Evolutionary conservation across 2,888 invertebrate genomes (phyloP).

Genomic region (Ormia ochracea): DNA sequence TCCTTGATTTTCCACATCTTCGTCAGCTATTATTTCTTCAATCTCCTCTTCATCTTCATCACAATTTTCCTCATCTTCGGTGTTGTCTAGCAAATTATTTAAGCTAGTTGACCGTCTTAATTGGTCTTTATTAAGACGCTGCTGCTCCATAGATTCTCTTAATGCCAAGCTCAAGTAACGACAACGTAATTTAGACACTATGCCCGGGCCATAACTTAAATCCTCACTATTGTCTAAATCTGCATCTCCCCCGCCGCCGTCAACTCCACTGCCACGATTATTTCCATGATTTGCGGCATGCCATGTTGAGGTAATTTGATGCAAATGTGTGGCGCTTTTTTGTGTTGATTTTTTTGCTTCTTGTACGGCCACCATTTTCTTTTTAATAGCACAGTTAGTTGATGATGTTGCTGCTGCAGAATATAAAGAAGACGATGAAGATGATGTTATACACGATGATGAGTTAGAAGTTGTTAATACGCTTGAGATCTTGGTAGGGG

Average conservation of each 20-base stretch:
- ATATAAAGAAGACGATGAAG: constrained; percentile 64
- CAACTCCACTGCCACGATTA: constrained; percentile 35
- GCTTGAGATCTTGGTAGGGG: constrained; percentile 54
- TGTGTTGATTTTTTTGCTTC: constrained; percentile 75
- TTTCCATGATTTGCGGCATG: constrained; percentile 48
- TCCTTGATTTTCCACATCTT: constrained; percentile 30
- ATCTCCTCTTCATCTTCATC: constrained; percentile 71
- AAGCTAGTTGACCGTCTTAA: constrained; percentile 89
- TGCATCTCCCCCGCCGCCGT: constrained; percentile 6
- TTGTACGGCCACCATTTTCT: constrained; percentile 79
- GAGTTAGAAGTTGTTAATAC: constrained; percentile 32
- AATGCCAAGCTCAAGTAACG: constrained; percentile 91
- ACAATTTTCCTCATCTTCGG: constrained; percentile 69
- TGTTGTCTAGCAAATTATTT: constrained; percentile 89
- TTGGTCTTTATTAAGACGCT: constrained; percentile 82
- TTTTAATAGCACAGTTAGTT: constrained; percentile 66
- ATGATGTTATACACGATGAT: constrained; percentile 34
- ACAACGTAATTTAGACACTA: constrained; percentile 90
- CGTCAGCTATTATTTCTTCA: constrained; percentile 60
- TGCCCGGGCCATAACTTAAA: constrained; percentile 92
- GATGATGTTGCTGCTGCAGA: constrained; percentile 63
- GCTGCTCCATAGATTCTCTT: constrained; percentile 82
- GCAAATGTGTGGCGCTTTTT: constrained; percentile 70
- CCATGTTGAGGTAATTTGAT: constrained; percentile 58
- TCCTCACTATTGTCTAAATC: constrained; percentile 83